phyloP scores from a whole-genome alignment of 2,888 invertebrate genomes.

The Pristionchus maxplancki region DNA sequence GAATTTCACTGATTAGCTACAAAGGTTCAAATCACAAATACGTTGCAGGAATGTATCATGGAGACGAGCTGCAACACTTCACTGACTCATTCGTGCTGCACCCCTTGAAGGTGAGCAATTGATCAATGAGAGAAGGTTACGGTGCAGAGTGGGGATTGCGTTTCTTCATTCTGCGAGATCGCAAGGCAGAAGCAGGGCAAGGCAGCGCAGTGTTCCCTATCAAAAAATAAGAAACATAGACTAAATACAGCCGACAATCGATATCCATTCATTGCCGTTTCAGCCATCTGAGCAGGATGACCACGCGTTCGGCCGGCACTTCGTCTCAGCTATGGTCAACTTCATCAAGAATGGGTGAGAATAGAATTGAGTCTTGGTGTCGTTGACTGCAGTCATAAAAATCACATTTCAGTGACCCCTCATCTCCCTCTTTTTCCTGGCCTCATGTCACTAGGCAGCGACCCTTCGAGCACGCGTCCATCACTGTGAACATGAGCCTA shows the following conservation, averaged over 20 bases:
- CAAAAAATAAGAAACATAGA: too few relatives aligned
- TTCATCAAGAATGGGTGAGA: conserved; percentile 47
- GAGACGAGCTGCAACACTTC: neutral
- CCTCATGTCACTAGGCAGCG: conserved; percentile 55
- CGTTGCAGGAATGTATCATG: conserved; percentile 35
- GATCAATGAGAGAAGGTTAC: too few relatives aligned
- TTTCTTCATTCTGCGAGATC: too few relatives aligned
- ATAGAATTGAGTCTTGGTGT: too few relatives aligned
- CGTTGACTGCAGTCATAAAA: too few relatives aligned
- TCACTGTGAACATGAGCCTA: conserved; percentile 47
- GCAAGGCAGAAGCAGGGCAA: too few relatives aligned
- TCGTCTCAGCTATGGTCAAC: neutral
- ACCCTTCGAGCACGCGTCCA: conserved; percentile 53
- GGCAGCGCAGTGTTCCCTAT: too few relatives aligned
- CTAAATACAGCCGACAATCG: too few relatives aligned
- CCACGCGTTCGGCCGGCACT: neutral
- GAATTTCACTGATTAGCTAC: too few relatives aligned
- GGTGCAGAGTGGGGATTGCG: too few relatives aligned
- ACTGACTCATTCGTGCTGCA: neutral
- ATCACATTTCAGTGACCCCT: conserved; percentile 52
- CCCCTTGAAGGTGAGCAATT: neutral
- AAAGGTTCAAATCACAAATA: too few relatives aligned
- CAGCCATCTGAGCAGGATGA: neutral
- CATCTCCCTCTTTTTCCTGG: conserved; percentile 54
- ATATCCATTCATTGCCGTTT: too few relatives aligned